Conservation (phyloP, 2,797 vertebrate genomes). For the Gymnoscopelus braueri region DNA sequence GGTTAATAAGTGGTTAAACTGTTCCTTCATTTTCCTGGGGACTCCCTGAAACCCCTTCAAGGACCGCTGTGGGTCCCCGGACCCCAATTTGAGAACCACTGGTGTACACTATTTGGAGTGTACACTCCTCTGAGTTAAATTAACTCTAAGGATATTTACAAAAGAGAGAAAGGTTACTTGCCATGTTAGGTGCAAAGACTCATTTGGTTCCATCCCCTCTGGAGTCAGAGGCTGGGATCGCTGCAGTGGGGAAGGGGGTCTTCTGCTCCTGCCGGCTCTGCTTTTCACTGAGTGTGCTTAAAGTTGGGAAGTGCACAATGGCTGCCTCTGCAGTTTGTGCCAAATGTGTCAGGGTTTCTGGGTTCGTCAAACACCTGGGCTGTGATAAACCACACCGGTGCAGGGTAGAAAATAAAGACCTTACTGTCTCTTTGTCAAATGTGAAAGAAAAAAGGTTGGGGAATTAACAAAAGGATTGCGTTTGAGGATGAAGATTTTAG, state of each 20-base stretch:
- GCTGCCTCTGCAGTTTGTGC: not conserved
- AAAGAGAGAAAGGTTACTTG: conserved; percentile 65
- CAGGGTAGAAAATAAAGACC: conserved; percentile 65
- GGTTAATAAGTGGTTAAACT: too few species aligned
- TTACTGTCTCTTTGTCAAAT: conserved; percentile 74
- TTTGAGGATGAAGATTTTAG: conserved; percentile 61
- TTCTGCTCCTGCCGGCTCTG: too few species aligned
- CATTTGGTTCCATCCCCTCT: conserved; percentile 42
- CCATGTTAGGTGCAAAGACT: conserved; percentile 46
- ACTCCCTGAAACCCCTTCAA: too few species aligned
- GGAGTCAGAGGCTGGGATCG: conserved; percentile 34
- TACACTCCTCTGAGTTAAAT: too few species aligned
- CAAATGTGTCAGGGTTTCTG: not conserved
- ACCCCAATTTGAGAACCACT: too few species aligned
- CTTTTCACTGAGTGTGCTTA: too few species aligned
- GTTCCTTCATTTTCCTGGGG: too few species aligned
- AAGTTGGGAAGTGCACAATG: too few species aligned
- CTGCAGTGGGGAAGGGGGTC: too few species aligned
- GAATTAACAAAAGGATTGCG: conserved; percentile 63
- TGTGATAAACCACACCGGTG: conserved; percentile 26
- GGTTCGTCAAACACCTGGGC: not conserved
- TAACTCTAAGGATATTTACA: too few species aligned
- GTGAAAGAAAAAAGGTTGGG: conserved; percentile 66
- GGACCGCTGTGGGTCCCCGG: too few species aligned
- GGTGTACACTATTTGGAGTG: too few species aligned